Conservation (phyloP, 2,888 invertebrate genomes). For the Hetaerina titia region DNA sequence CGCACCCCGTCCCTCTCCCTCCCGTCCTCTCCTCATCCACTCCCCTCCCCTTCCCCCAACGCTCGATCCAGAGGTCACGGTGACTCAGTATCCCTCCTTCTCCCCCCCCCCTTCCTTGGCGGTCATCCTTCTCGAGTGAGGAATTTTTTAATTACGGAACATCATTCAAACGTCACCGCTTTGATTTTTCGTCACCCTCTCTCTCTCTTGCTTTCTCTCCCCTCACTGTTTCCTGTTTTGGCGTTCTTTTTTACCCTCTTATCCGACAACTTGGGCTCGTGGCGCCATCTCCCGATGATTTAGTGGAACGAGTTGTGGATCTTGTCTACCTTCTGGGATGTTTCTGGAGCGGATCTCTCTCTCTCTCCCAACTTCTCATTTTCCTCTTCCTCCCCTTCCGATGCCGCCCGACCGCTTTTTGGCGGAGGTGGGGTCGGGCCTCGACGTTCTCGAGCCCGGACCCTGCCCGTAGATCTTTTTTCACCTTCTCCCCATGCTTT, state of each 20-base stretch:
- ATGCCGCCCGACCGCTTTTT: not conserved
- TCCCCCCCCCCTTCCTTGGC: not conserved
- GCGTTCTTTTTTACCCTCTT: not conserved
- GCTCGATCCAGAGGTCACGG: constrained; percentile 45
- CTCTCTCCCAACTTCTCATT: not conserved
- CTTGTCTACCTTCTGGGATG: not conserved
- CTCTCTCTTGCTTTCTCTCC: not conserved
- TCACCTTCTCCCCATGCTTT: not conserved
- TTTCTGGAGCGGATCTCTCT: not conserved
- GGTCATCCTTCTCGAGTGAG: not conserved
- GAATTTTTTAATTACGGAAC: constrained; percentile 64
- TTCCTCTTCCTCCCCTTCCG: not conserved
- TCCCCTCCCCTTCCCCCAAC: not conserved
- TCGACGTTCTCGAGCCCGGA: not conserved
- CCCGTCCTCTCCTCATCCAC: not conserved
- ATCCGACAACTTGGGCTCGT: not conserved
- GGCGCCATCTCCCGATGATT: not conserved
- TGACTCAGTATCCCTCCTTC: not conserved
- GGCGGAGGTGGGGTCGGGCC: not conserved
- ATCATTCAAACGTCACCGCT: constrained; percentile 53
- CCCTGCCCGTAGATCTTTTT: not conserved
- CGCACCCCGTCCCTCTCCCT: not conserved
- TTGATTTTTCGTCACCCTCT: constrained; percentile 61
- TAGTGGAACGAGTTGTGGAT: not conserved
- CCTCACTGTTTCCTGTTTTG: constrained; percentile 1